These are phyloP conservation scores for Chlorops oryzae DNA, from an alignment of 1,140 invertebrate genomes.

Conservation along the genomic window DNA sequence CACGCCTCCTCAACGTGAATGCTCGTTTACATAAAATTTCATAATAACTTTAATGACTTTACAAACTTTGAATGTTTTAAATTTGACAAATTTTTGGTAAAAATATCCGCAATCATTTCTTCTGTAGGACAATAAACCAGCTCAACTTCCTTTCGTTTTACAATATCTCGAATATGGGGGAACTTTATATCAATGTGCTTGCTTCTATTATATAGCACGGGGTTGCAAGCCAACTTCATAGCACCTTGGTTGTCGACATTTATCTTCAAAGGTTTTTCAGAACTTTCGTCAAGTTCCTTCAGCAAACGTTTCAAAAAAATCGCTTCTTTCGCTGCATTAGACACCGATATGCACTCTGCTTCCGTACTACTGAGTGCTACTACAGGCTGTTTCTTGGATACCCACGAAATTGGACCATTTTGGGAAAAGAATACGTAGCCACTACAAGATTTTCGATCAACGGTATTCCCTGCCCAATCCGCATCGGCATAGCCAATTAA, in stretches of 20 bases:
- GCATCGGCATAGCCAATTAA: conserved; percentile 19
- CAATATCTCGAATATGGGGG: conserved; percentile 28
- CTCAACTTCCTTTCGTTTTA: conserved; percentile 13
- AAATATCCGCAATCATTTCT: conserved; percentile 21
- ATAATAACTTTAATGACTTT: too few species aligned
- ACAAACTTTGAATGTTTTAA: conserved; percentile 2
- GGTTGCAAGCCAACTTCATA: too few species aligned
- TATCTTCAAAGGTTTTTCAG: neutral
- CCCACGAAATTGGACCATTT: conserved; percentile 17
- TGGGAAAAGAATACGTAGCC: conserved; percentile 19
- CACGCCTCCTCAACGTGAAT: conserved; percentile 12
- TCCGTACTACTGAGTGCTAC: conserved; percentile 19
- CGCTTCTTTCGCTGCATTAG: conserved; percentile 18
- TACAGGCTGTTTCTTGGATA: conserved; percentile 18
- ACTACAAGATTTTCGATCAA: conserved; percentile 23
- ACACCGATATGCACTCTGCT: conserved; percentile 20
- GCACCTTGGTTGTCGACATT: conserved; percentile 13
- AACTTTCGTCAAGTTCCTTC: conserved; percentile 3
- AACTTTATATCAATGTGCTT: conserved; percentile 24
- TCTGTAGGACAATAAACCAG: conserved; percentile 21
- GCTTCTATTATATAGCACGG: conserved; percentile 30
- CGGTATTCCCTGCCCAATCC: conserved; percentile 18
- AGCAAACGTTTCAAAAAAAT: conserved; percentile 23
- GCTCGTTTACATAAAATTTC: conserved; percentile 6
- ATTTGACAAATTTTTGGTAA: conserved; percentile 22